phyloP scores from a whole-genome alignment of 2,797 vertebrate species.

The Hafferia zeledoni region DNA sequence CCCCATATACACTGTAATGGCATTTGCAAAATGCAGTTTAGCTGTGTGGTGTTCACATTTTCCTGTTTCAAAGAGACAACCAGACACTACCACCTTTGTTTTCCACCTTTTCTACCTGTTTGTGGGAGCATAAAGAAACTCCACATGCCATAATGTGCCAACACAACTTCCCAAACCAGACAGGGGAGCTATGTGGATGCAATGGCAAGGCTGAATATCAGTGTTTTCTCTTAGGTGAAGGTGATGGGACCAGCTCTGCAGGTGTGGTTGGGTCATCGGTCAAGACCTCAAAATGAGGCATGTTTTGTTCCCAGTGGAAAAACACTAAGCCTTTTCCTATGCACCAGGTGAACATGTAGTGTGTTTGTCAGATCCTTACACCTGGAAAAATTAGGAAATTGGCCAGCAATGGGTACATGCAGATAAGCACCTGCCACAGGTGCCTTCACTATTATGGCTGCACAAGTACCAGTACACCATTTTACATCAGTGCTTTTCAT shows the following conservation, averaged over 20 bases:
- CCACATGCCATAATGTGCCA: rapidly evolving
- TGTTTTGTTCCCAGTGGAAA: rapidly evolving
- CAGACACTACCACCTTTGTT: neutral
- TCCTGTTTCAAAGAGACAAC: neutral
- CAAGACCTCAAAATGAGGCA: neutral
- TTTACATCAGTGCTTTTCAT: neutral
- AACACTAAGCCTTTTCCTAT: neutral
- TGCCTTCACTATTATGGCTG: neutral
- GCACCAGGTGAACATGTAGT: rapidly evolving
- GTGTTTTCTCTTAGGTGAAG: neutral
- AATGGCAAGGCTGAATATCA: neutral
- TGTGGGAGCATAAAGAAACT: neutral
- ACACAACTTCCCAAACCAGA: neutral
- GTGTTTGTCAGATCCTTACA: neutral
- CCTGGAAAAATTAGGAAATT: neutral
- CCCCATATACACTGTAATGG: neutral
- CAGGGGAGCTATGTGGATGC: neutral
- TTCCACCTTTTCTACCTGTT: neutral
- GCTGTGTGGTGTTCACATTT: neutral
- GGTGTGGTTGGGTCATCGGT: neutral
- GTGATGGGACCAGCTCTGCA: neutral
- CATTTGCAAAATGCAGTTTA: neutral
- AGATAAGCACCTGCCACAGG: neutral
- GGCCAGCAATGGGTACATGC: neutral
- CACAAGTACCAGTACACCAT: neutral